Evolutionary conservation across 2,888 invertebrate species (phyloP), one percentile per base, ranked within the genome.

Genomic region (Mesoligia furuncula): DNA sequence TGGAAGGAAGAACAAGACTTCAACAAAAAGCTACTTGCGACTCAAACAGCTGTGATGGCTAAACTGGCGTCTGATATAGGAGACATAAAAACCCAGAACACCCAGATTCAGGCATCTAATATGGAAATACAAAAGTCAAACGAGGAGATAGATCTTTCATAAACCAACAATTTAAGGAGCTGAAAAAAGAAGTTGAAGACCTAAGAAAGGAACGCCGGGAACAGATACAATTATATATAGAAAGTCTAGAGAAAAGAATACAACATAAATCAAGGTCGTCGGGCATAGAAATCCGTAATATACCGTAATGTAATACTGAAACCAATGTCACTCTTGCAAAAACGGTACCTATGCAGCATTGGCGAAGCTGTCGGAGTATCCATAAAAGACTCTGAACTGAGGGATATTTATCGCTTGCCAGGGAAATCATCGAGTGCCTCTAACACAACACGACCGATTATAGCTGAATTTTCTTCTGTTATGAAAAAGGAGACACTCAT

Each of bases 71-170:
- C 39, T n/a, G 65, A 65, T 15, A 65, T 65, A n/a, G 65, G 39
- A 2, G 42, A 65, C n/a, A 68, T 68, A 11, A 68, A 68, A 31
- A 24, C 68, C 0, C 51, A 68, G 7, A 68, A 68, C 31, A 6
- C 36, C 7, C 24, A 68, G 11, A 68, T 69, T 20, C 36, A 69
- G 2, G 36, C 24, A 13, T 8, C 69, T 17, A 57, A 69, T 9
- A 15, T n/a, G 15, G 54, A 69, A 5, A 69, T 69, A 24, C 69
- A 24, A 1, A 69, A 69, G 9, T 36, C 69, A 57, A 69, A 69
- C 17, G 69, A 65, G 39, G 39, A n/a, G 24, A 65, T 65, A 5
- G 20, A 0, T 20, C 11, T 20, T 31, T 62, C 20, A 62, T 62
- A 36, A 31, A 62, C 20, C 20, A 36, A 9, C 17, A 20, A 31